These are phyloP conservation scores for Steinernema khuongi DNA, from an alignment of 1,140 invertebrate genomes.

Conservation along the genomic window DNA sequence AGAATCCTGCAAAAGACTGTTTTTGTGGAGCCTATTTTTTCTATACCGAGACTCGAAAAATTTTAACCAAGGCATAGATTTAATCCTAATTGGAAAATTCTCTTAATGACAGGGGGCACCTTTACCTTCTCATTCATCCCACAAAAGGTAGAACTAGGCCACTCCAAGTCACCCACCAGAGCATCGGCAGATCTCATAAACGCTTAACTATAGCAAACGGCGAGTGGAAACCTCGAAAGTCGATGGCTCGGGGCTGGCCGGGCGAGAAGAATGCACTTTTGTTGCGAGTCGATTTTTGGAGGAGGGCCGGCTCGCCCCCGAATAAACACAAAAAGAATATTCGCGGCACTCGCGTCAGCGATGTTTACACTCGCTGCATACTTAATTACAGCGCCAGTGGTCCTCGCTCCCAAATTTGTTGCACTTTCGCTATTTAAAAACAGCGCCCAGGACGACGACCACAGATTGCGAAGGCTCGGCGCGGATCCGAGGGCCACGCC, in stretches of 20 bases:
- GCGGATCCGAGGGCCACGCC: not conserved
- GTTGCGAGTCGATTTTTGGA: conserved; percentile 16
- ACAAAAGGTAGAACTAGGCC: too few species aligned
- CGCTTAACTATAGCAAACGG: not conserved
- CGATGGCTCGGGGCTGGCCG: not conserved
- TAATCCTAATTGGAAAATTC: too few species aligned
- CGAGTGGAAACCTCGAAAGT: not conserved
- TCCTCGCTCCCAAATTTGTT: not conserved
- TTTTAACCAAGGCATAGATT: too few species aligned
- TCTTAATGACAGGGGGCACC: too few species aligned
- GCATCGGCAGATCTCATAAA: not conserved
- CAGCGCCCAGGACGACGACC: not conserved
- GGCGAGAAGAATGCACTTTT: conserved; percentile 6
- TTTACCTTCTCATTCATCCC: too few species aligned
- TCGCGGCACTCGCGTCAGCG: conserved; percentile 2
- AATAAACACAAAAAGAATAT: not conserved
- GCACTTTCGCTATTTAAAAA: not conserved
- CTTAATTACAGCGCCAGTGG: not conserved
- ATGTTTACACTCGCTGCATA: conserved; percentile 9
- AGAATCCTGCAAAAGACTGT: too few species aligned
- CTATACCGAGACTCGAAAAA: too few species aligned
- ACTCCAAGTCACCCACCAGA: too few species aligned
- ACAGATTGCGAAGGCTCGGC: not conserved
- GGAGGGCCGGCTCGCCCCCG: not conserved
- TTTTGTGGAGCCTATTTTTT: too few species aligned